Evolutionary conservation across 2,888 invertebrate genomes (phyloP), one percentile per base, ranked within the genome.

Genomic region (Venusia cambrica): DNA sequence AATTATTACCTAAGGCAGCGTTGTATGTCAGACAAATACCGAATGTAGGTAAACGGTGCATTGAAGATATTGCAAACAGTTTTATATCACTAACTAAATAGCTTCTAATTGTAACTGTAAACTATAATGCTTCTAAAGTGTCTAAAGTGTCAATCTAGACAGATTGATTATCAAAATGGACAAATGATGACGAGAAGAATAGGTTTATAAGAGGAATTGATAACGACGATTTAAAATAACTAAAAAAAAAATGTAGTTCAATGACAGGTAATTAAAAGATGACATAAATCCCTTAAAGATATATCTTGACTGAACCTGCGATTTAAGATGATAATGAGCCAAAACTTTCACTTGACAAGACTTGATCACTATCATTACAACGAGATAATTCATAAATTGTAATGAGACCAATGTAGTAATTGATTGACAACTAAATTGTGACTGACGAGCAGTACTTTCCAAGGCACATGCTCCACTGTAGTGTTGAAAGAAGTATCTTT

Each of bases 361-460:
- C n/a, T 57, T 63, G 63, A 66, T 63, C 53, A 58, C 49, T 38
- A 58, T 60, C 45, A 67, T 69, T 67, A 69, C 29, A 56, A 53
- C 57, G 59, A n/a, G n/a, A 64, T 57, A 57, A 55, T 56, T 64
- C 55, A 46, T 63, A 57, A 61, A 57, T 53, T 51, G 24, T 48
- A 54, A 63, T 57, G 54, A 57, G 55, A 64, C 51, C 56, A 57
- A 52, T 56, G 58, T 57, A 53, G 51, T 51, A 59, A 68, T 63
- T 53, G 45, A 59, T 58, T 69, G 71, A 76, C 71, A 76, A 60
- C 61, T 39, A 54, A 59, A 58, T 63, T 54, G 51, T 46, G 46
- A 44, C 43, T 40, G 47, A 50, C 39, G 39, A 38, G 39, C 35
- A 41, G 45, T 38, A 38, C 41, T 42, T 49, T 42, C 35, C 19